A percentile compares a stretch with the other conserved stretches of the same genome.
These are phyloP conservation scores for Atlantisia rogersi DNA, from an alignment of 2,113 vertebrate species.

Conservation along the genomic window DNA sequence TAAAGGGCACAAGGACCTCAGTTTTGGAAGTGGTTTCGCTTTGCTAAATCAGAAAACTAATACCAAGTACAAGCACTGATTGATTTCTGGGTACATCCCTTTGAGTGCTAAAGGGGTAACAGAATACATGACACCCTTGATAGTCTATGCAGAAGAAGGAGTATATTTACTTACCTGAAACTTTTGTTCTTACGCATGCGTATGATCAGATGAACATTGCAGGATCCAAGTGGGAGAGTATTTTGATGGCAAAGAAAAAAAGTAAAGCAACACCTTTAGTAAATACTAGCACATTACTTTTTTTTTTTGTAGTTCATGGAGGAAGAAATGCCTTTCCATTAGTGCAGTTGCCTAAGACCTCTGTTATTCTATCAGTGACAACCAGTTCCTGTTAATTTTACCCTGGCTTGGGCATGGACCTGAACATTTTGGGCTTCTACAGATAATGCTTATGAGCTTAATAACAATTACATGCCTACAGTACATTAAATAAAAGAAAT, in stretches of 20 bases:
- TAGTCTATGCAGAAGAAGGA: neutral
- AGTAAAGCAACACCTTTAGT: neutral
- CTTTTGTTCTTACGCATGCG: neutral
- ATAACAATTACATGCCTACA: neutral
- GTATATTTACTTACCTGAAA: neutral
- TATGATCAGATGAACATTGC: neutral
- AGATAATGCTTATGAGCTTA: neutral
- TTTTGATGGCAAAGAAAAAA: neutral
- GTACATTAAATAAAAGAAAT: neutral
- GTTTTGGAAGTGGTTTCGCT: neutral
- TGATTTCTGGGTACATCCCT: neutral
- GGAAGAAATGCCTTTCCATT: neutral
- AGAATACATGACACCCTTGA: neutral
- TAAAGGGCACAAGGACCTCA: neutral
- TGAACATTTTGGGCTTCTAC: neutral
- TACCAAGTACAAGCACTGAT: neutral
- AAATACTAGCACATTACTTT: neutral
- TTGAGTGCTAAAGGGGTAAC: neutral
- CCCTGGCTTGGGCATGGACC: neutral
- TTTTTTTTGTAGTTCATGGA: neutral
- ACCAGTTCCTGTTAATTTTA: neutral
- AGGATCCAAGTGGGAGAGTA: neutral
- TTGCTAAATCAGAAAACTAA: neutral
- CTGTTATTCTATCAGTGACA: neutral
- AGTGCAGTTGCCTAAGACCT: neutral